Evolutionary conservation across 2,113 vertebrate genomes (phyloP).

Genomic region (Oryzias woworae): DNA sequence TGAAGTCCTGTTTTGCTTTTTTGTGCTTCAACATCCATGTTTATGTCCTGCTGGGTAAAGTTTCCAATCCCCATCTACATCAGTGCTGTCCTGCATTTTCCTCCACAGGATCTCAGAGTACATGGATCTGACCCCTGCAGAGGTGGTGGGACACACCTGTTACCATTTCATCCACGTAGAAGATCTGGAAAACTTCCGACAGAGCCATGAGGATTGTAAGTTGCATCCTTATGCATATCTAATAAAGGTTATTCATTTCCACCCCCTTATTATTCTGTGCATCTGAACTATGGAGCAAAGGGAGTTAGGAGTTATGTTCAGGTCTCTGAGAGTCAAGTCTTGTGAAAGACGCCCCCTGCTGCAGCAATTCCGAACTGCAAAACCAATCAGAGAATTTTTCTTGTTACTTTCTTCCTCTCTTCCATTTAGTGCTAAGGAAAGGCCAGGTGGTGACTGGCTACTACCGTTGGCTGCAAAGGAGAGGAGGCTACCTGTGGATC

Average conservation of each 20-base stretch:
- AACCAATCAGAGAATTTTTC: background rate
- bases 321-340: conserved; percentile 2
- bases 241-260: background rate
- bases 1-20: conserved; percentile 13
- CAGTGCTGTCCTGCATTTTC: conserved; percentile 3
- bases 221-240: conserved; percentile 13
- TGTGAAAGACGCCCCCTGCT: conserved; percentile 68
- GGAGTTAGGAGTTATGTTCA: conserved; percentile 14
- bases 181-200: conserved; percentile 84
- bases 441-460: conserved; percentile 89
- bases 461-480: conserved; percentile 89
- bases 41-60: conserved; percentile 40
- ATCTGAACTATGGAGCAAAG: conserved; percentile 2
- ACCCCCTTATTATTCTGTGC: background rate
- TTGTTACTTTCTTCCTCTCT: background rate
- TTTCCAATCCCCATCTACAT: conserved; percentile 29
- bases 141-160: conserved; percentile 89
- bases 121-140: conserved; percentile 87
- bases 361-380: conserved; percentile 39
- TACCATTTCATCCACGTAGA: conserved; percentile 89
- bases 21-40: conserved; percentile 13
- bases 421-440: conserved; percentile 84
- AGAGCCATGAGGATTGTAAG: conserved; percentile 89
- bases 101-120: conserved; percentile 85
- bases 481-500: conserved; percentile 89